Conservation (phyloP, 2,113 vertebrate genomes). For the Vulpes vulpes region DNA sequence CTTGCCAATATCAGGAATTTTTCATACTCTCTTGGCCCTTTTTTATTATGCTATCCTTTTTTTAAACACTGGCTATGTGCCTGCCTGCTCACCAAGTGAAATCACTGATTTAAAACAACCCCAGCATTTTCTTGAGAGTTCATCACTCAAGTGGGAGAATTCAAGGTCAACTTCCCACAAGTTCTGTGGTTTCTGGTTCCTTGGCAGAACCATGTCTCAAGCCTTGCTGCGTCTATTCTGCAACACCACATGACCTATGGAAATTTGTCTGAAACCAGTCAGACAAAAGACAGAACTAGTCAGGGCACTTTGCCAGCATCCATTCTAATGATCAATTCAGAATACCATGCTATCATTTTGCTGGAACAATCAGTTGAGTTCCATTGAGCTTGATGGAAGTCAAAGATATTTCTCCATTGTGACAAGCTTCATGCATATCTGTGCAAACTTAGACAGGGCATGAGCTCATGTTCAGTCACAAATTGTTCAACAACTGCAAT, state of each 20-base stretch:
- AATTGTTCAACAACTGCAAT: neutral
- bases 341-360: neutral
- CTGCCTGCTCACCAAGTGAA: neutral
- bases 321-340: slow-evolving; percentile 7
- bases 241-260: neutral
- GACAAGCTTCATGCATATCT: neutral
- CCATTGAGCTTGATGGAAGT: neutral
- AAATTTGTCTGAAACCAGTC: neutral
- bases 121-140: neutral
- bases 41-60: neutral
- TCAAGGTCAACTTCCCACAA: neutral
- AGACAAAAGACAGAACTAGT: slow-evolving; percentile 8
- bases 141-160: neutral
- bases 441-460: neutral
- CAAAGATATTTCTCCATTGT: neutral
- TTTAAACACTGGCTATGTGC: neutral
- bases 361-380: neutral
- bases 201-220: neutral
- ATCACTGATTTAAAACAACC: neutral
- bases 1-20: neutral
- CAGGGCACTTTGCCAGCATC: neutral
- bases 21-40: neutral
- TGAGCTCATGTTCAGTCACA: neutral
- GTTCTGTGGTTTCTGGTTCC: neutral
- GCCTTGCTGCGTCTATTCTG: neutral